Evolutionary conservation across 1,140 invertebrate genomes (phyloP).

Genomic region (Nixonia krombeini): DNA sequence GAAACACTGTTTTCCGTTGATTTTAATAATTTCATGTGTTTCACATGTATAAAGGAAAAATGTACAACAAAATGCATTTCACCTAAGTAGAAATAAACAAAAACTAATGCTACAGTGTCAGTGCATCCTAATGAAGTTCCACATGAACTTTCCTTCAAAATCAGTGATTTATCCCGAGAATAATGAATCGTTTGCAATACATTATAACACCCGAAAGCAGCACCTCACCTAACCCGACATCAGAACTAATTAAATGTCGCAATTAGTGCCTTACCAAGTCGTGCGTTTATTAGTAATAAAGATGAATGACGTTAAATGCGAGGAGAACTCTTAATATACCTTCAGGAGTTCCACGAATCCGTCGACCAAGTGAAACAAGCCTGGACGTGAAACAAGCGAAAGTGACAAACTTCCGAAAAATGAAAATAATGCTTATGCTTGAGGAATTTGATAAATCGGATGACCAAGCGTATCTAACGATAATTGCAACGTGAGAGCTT

Average conservation of each 20-base stretch:
- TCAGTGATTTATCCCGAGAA: conserved; percentile 3
- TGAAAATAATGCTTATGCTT: conserved; percentile 26
- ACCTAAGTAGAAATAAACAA: too few species aligned
- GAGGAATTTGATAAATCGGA: conserved; percentile 43
- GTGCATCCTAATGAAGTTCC: too few species aligned
- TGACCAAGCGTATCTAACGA: conserved; percentile 47
- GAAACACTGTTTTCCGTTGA: too few species aligned
- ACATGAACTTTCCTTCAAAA: too few species aligned
- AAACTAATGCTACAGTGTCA: too few species aligned
- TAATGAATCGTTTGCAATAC: neutral
- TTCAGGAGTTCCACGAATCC: conserved; percentile 10
- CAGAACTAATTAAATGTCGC: conserved; percentile 41
- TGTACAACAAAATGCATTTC: too few species aligned
- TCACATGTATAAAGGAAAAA: too few species aligned
- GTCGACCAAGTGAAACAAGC: neutral
- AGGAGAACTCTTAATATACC: neutral
- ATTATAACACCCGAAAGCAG: conserved; percentile 19
- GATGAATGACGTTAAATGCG: conserved; percentile 31
- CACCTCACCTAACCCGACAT: conserved; percentile 7
- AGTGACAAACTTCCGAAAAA: conserved; percentile 43
- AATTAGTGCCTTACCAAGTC: conserved; percentile 26
- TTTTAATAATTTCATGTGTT: too few species aligned
- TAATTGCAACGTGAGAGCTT: conserved; percentile 47
- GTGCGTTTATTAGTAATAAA: conserved; percentile 43
- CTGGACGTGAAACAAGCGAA: neutral